phyloP scores from a whole-genome alignment of 1,140 invertebrate species.

The Sweltsa coloradensis region DNA sequence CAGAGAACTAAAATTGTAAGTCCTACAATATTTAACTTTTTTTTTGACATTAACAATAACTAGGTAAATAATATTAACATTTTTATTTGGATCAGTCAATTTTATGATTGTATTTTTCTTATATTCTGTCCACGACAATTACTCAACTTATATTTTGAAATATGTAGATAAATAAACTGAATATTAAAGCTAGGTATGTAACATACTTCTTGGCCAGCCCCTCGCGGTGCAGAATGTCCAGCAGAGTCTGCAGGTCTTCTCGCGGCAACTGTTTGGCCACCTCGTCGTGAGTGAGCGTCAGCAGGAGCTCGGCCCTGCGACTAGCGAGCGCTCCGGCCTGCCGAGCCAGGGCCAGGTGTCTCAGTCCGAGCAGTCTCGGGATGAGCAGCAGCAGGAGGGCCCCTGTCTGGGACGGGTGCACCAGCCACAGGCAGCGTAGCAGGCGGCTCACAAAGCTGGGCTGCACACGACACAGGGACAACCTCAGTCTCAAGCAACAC shows the following conservation, averaged over 20 bases:
- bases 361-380: slow-evolving; percentile 41
- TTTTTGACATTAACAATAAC: too few relatives aligned
- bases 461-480: too few relatives aligned
- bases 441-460: slow-evolving; percentile 41
- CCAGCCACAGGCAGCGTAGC: slow-evolving; percentile 47
- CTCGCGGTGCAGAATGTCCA: slow-evolving; percentile 35
- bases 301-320: slow-evolving; percentile 45
- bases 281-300: slow-evolving; percentile 38
- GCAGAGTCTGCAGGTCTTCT: slow-evolving; percentile 41
- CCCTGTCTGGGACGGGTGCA: slow-evolving; percentile 51
- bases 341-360: slow-evolving; percentile 43
- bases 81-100: too few relatives aligned
- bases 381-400: slow-evolving; percentile 44
- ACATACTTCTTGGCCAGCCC: slow-evolving; percentile 40
- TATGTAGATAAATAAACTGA: too few relatives aligned
- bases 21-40: too few relatives aligned
- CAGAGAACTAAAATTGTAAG: too few relatives aligned
- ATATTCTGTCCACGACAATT: too few relatives aligned
- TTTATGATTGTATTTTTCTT: too few relatives aligned
- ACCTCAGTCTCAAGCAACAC: too few relatives aligned
- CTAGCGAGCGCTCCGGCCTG: slow-evolving; percentile 46
- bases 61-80: too few relatives aligned
- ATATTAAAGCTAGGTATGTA: too few relatives aligned
- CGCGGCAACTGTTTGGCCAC: slow-evolving; percentile 40
- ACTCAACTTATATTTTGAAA: too few relatives aligned